Base-by-base conservation (phyloP, 30 jellyfish, hydroid and myxozoan species). In the Pelagia noctiluca region DNA sequence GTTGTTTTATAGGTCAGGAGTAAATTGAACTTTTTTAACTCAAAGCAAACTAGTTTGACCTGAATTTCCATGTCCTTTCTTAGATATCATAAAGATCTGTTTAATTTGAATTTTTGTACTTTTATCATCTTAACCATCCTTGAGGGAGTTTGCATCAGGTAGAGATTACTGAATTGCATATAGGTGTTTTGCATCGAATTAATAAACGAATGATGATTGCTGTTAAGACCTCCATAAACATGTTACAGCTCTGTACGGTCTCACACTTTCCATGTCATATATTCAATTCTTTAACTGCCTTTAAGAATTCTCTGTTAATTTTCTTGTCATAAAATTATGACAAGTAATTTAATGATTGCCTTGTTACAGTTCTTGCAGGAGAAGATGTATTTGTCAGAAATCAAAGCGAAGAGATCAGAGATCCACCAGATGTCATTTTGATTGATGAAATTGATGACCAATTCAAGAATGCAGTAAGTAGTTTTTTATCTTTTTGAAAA, bases 391-490 rank as follows among this genome's bases (percentile, higher is more conserved):
- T 72, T 38, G 42, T 71, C 68, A 61, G 26, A 7, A 1, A 57
- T 49, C 52, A 46, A 10, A 71, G 42, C 32, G 88, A 72, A 32
- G 83, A 63, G 3, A 52, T 82, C 36, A 21, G 31, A 30, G 86
- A 82, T 33, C 85, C 84, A 23, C 95, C 95, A 11, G 84, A 62
- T n/a, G 67, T 84, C 16, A 29, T 48, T 0, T 48, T 84, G 37
- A 66, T 84, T 53, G 88, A 73, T 62, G 78, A 63, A 47, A 47
- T 84, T 29, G 87, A 48, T 4, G 95, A 61, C 7, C 30, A 84
- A 38, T 84, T 70, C 73, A 75, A 84, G 18, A 13, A 38, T 7
- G 95, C 95, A 10, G 95, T 84, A 75, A 12, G 95, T 72, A 63
- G 2, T 13, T 30, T 63, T 63, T n/a, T 10, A 60, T 8, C 34